These are phyloP conservation scores for Coracopsis vasa DNA, from an alignment of 2,113 vertebrate genomes.

Conservation along the genomic window DNA sequence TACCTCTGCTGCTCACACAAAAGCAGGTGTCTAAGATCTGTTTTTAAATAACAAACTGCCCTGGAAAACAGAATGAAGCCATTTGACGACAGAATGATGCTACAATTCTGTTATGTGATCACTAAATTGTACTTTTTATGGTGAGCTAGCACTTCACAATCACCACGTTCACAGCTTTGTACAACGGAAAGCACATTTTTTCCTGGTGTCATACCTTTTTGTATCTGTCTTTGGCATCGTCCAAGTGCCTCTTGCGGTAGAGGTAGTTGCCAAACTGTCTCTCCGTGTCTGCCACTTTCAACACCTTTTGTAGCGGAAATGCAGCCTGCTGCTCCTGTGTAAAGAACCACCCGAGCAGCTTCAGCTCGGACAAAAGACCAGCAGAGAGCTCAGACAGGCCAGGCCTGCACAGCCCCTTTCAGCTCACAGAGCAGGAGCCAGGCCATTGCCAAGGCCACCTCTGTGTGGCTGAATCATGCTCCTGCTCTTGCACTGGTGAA, in stretches of 20 bases:
- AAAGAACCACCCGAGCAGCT: not conserved
- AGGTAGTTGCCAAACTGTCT: slow-evolving; percentile 89
- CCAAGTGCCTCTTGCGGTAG: slow-evolving; percentile 77
- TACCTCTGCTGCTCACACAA: not conserved
- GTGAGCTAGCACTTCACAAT: not conserved
- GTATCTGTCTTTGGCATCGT: slow-evolving; percentile 83
- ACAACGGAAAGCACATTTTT: not conserved
- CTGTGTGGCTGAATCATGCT: not conserved
- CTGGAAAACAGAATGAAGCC: not conserved
- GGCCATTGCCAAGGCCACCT: not conserved
- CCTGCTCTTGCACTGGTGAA: not conserved
- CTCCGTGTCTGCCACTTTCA: slow-evolving; percentile 80
- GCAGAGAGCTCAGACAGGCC: not conserved
- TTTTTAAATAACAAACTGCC: not conserved
- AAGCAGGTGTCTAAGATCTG: not conserved
- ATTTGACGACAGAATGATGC: not conserved
- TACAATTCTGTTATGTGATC: not conserved
- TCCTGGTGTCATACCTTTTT: slow-evolving; percentile 78
- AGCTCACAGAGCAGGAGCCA: not conserved
- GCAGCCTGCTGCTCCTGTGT: slow-evolving; percentile 81
- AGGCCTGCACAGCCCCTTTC: not conserved
- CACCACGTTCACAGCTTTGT: not conserved
- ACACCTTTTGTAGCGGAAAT: slow-evolving; percentile 77
- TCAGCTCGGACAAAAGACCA: not conserved
- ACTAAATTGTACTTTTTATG: not conserved